Conservation (phyloP, 2,113 vertebrate genomes). For the Lynx canadensis region DNA sequence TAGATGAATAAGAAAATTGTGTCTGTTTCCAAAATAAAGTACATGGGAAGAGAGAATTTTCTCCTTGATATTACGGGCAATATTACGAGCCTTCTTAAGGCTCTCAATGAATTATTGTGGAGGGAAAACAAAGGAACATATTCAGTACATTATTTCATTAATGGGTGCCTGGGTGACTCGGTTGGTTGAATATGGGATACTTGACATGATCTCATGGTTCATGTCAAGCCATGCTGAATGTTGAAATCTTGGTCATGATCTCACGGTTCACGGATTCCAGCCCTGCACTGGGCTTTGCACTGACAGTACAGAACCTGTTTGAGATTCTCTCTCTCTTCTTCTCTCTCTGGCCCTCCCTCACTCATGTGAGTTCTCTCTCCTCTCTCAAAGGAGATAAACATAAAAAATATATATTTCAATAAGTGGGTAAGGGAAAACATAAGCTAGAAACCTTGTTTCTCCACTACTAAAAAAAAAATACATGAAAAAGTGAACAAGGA, state of each 20-base stretch:
- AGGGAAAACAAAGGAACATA: neutral
- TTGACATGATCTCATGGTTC: too few species aligned
- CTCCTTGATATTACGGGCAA: neutral
- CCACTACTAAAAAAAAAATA: neutral
- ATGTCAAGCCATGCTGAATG: too few species aligned
- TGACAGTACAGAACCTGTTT: too few species aligned
- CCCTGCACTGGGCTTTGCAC: too few species aligned
- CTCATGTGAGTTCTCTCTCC: too few species aligned
- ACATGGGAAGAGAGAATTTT: neutral
- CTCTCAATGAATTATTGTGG: neutral
- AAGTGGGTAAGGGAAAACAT: neutral
- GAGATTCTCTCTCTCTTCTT: neutral
- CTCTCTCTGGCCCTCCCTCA: too few species aligned
- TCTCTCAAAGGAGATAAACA: too few species aligned
- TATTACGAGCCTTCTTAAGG: neutral
- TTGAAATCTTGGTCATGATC: too few species aligned
- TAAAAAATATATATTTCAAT: neutral
- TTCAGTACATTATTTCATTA: slow-evolving; percentile 9
- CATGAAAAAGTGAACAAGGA: neutral
- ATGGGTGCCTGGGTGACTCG: neutral
- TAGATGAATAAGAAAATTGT: neutral
- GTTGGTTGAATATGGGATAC: too few species aligned
- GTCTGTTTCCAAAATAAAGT: slow-evolving; percentile 12
- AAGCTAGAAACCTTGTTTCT: neutral
- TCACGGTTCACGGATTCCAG: too few species aligned